These are phyloP conservation scores for Ornithorhynchus anatinus DNA, from an alignment of 2,113 vertebrate genomes.

Conservation along the genomic window DNA sequence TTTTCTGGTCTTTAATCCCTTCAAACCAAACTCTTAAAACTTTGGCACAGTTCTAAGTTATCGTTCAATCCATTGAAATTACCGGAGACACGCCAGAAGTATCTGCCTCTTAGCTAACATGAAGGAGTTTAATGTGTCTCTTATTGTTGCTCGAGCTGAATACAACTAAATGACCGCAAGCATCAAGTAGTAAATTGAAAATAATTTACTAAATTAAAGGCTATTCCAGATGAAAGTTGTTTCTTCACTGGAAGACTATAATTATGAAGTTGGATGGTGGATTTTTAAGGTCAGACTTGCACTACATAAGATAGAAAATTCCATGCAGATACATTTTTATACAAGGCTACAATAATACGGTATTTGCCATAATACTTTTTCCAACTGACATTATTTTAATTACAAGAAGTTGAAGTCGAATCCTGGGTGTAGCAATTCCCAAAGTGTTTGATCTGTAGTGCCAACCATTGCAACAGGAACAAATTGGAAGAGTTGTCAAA, in stretches of 20 bases:
- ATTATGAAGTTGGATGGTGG: background rate
- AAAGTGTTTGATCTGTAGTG: background rate
- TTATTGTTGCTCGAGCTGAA: background rate
- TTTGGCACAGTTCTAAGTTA: background rate
- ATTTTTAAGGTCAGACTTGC: background rate
- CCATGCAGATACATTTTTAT: background rate
- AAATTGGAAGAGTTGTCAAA: background rate
- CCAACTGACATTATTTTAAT: constrained; percentile 8
- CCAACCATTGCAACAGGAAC: background rate
- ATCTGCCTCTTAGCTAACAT: background rate
- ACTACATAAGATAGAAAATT: background rate
- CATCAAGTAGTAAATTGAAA: background rate
- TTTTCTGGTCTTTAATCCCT: too few relatives aligned
- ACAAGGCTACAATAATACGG: background rate
- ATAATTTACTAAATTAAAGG: background rate
- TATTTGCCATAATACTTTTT: background rate
- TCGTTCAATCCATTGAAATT: background rate
- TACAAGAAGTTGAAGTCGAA: background rate
- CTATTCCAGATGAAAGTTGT: background rate
- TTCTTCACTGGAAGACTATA: background rate
- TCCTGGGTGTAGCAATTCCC: background rate
- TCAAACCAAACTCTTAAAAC: too few relatives aligned
- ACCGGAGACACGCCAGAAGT: background rate
- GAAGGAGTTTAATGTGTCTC: background rate
- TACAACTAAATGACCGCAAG: background rate